Percentiles rank a stretch among this genome's conserved stretches.
Conservation (phyloP, 2,797 vertebrate genomes). For the Urosaurus nigricauda region DNA sequence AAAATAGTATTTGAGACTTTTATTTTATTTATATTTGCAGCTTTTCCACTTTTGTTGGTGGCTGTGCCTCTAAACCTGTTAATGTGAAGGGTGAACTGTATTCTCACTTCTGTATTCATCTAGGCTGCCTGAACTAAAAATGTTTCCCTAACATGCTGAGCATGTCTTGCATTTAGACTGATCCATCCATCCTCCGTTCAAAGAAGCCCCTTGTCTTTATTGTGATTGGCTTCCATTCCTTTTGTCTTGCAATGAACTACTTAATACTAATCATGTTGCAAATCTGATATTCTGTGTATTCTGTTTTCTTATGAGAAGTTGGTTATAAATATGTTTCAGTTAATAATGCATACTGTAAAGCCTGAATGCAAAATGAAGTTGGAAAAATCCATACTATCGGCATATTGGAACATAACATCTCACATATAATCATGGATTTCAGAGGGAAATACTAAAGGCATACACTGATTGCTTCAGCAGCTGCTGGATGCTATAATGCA, state of each 20-base stretch:
- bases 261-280: not conserved
- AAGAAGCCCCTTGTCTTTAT: not conserved
- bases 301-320: not conserved
- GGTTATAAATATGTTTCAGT: not conserved
- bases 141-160: not conserved
- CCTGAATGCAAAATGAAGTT: slow-evolving; percentile 5
- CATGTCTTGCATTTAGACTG: not conserved
- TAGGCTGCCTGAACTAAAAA: not conserved
- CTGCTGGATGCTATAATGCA: not conserved
- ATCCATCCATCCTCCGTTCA: not conserved
- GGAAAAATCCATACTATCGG: slow-evolving; percentile 37
- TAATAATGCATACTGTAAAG: not conserved
- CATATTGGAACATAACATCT: slow-evolving; percentile 5
- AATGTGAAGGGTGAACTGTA: not conserved
- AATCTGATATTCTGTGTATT: not conserved
- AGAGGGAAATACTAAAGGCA: not conserved
- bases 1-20: too few relatives aligned
- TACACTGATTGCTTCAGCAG: not conserved
- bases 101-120: not conserved
- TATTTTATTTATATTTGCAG: too few relatives aligned
- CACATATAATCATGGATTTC: slow-evolving; percentile 22
- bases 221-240: not conserved
- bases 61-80: too few relatives aligned
- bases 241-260: not conserved
- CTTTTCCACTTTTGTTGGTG: too few relatives aligned